Evolutionary conservation across 2,888 invertebrate species (phyloP), one percentile per base, ranked within the genome.

Genomic region (Standfussiana lucernea): DNA sequence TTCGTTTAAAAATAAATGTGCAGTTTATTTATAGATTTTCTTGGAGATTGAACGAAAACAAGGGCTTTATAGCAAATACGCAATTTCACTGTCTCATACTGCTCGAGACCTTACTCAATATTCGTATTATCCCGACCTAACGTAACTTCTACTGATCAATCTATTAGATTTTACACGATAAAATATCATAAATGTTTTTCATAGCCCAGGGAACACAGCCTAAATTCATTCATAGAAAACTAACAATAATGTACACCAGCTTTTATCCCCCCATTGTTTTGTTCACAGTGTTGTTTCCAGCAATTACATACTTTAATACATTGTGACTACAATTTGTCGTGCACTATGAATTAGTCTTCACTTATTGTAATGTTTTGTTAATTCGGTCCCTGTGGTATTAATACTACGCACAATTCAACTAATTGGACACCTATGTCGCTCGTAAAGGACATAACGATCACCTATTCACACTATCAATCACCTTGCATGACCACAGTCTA

Each of bases 351-450:
- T 68, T 74, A 68, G 8, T 64, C 28, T 62, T 45, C 45, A 59
- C 35, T 65, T 53, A 73, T 59, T 45, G 18, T 68, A 62, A 70
- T 64, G 42, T 37, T n/a, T 65, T 47, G 40, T 56, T 74, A 69
- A 83, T 83, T 56, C 28, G 40, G 2, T 66, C 75, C 68, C 66
- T 7, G 40, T 11, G 47, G 47, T 37, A 37, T 72, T 69, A 70
- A 66, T 64, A 82, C 72, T 67, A 62, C 24, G 65, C 50, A 70
- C 71, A 53, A 47, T 75, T 62, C 37, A 35, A 72, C 80, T 84
- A 86, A 84, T 86, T 86, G 74, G 56, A 45, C 72, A 70, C 69
- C 79, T 70, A 84, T 53, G 45, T 64, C 28, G 24, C 35, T 64
- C 62, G 37, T 70, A 79, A 83, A 77, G 66, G 71, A 68, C 69